Percentiles rank a stretch among this genome's conserved stretches.
Conservation (phyloP, 2,888 invertebrate species). For the Taphrorychus bicolor region DNA sequence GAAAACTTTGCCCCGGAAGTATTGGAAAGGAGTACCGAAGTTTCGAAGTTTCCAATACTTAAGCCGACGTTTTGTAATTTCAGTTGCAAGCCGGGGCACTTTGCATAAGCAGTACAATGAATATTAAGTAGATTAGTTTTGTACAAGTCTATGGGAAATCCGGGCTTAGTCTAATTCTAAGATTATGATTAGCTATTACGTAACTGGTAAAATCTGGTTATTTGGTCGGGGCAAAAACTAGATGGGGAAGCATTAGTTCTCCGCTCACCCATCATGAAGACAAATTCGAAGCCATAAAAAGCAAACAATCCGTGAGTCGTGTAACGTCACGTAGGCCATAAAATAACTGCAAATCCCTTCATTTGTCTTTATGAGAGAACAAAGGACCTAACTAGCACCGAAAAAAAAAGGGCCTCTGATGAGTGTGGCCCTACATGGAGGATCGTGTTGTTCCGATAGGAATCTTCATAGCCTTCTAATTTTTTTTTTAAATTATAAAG, state of each 20-base stretch:
- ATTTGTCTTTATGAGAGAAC: conserved; percentile 58
- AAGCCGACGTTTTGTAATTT: not conserved
- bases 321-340: conserved; percentile 51
- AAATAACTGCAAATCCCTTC: conserved; percentile 59
- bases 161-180: too few relatives aligned
- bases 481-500: too few relatives aligned
- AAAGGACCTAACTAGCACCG: conserved; percentile 58
- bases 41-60: not conserved
- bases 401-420: conserved; percentile 40
- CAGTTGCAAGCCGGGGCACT: not conserved
- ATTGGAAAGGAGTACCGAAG: not conserved
- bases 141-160: not conserved
- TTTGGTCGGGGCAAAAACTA: not conserved
- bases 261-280: conserved; percentile 18
- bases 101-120: not conserved
- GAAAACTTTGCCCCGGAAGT: not conserved
- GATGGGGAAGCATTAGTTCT: not conserved
- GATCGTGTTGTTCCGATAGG: too few relatives aligned
- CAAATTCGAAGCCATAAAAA: conserved; percentile 33
- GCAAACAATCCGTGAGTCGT: conserved; percentile 29
- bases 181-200: too few relatives aligned
- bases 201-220: too few relatives aligned
- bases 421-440: not conserved
- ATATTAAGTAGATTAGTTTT: not conserved
- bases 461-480: too few relatives aligned